phyloP scores from a whole-genome alignment of 2,888 invertebrate genomes.

The Leucoptera coffeella region DNA sequence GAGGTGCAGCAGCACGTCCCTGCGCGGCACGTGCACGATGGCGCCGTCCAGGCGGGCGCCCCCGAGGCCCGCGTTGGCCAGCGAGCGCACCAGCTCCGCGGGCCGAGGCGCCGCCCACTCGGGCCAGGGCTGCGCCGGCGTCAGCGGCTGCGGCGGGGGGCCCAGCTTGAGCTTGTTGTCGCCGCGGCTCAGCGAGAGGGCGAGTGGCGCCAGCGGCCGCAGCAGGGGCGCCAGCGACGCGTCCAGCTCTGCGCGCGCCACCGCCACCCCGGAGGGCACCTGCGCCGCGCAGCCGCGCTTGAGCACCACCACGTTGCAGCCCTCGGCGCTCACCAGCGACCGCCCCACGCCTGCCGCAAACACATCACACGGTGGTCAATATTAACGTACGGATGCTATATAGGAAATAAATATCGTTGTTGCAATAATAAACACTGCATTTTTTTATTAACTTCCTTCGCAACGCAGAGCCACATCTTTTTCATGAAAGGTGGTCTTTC shows the following conservation, averaged over 20 bases:
- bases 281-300: constrained; percentile 13
- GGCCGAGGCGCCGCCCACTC: constrained; percentile 38
- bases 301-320: constrained; percentile 10
- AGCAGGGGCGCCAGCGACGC: constrained; percentile 1
- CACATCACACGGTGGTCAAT: too few relatives aligned
- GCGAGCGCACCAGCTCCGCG: constrained; percentile 64
- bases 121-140: constrained; percentile 16
- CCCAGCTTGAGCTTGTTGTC: constrained; percentile 57
- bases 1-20: constrained; percentile 84
- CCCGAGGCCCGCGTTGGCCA: constrained; percentile 71
- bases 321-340: neutral
- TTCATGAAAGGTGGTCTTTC: too few relatives aligned
- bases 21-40: constrained; percentile 80
- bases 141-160: constrained; percentile 17
- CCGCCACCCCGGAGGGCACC: neutral
- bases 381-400: too few relatives aligned
- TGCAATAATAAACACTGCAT: too few relatives aligned
- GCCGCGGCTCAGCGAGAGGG: constrained; percentile 67
- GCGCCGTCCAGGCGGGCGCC: constrained; percentile 57
- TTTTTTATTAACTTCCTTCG: too few relatives aligned
- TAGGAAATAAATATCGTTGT: too few relatives aligned
- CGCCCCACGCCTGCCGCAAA: constrained; percentile 7
- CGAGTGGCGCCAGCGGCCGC: constrained; percentile 68
- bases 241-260: neutral
- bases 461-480: too few relatives aligned